Conservation (phyloP, 2,888 invertebrate genomes). For the Eristalis intricaria region DNA sequence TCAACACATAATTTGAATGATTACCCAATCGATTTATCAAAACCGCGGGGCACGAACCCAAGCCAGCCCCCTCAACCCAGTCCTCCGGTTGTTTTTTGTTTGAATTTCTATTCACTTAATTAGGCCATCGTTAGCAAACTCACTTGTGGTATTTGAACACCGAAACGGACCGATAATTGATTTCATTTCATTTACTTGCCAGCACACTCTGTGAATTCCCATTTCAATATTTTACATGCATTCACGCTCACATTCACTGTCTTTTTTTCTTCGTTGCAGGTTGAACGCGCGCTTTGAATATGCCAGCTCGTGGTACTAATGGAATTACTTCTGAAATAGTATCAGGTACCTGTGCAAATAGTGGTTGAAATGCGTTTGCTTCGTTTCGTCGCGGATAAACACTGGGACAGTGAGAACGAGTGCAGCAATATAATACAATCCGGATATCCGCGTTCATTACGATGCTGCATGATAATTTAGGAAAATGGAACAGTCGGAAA, state of each 20-base stretch:
- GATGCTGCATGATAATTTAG: slow-evolving; percentile 63
- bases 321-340: slow-evolving; percentile 19
- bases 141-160: not conserved
- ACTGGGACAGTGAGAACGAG: slow-evolving; percentile 35
- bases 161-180: not conserved
- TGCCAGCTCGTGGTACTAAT: slow-evolving; percentile 28
- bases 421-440: slow-evolving; percentile 56
- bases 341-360: slow-evolving; percentile 38
- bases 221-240: slow-evolving; percentile 1
- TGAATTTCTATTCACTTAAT: slow-evolving; percentile 43
- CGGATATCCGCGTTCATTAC: slow-evolving; percentile 51
- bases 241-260: not conserved
- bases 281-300: slow-evolving; percentile 15
- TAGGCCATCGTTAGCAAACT: slow-evolving; percentile 25
- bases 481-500: slow-evolving; percentile 68
- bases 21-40: not conserved
- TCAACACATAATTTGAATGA: not conserved
- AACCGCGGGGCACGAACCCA: not conserved
- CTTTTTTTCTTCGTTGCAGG: slow-evolving; percentile 42
- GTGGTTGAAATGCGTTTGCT: slow-evolving; percentile 54
- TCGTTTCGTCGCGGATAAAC: slow-evolving; percentile 14
- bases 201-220: not conserved
- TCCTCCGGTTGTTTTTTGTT: not conserved
- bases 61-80: not conserved
- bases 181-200: not conserved